Evolutionary conservation across 2,113 vertebrate species (phyloP), one percentile per base, ranked within the genome.

Genomic region (Eurypyga helias): DNA sequence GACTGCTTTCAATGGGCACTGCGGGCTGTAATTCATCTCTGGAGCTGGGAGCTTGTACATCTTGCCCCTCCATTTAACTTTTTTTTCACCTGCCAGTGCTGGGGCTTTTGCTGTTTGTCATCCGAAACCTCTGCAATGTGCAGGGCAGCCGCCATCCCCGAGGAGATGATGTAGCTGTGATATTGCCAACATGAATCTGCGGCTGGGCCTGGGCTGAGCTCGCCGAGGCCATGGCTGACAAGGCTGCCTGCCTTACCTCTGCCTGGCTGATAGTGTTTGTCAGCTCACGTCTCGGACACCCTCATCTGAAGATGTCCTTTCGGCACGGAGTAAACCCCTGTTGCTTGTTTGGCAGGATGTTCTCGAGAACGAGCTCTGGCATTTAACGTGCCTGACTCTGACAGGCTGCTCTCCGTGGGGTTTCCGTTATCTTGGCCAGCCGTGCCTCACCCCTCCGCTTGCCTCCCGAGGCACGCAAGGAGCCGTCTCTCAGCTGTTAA

Each of bases 121-220:
- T 17, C 51, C 1, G 4, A 10, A 73, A 21, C 60, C 73, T 71
- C 57, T 51, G 52, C 60, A 2, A 2, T 1, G 60, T 25, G 65
- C 46, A 75, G 88, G 46, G 78, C 75, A 61, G 62, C 26, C 2
- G 7, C 73, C 57, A 62, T 77, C 19, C 46, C 43, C 1, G 0
- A 10, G 52, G 65, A 71, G 58, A 21, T 33, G 72, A 55, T 29
- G 41, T 8, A 49, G 75, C 67, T 46, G 3, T 18, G 69, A 25
- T 25, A 45, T 1, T 72, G 34, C 51, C 2, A 1, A 10, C 0
- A 1, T 26, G 49, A 20, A 18, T 4, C 45, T 25, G 17, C 3
- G 2, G 1, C 58, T 10, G 61, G 36, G 11, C 66, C 41, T 33
- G 72, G 51, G 6, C 87, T 66, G 76, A 81, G 81, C 81, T 85